phyloP scores from a whole-genome alignment of 2,797 vertebrate genomes.

The Ptychadena robeensis region DNA sequence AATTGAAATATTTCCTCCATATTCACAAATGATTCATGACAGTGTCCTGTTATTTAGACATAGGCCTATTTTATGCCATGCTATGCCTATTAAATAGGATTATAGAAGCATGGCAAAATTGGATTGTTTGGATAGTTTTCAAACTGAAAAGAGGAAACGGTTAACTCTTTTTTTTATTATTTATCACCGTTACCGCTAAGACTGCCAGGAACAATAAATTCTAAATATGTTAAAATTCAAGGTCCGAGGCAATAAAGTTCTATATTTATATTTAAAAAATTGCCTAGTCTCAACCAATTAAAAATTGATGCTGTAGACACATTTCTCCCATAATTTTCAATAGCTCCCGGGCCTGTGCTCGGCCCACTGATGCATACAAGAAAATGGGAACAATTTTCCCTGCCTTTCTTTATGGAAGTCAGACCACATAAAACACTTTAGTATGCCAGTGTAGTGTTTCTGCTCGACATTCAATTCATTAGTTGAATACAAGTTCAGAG shows the following conservation, averaged over 20 bases:
- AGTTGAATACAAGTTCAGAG: background rate
- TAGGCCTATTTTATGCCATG: constrained; percentile 43
- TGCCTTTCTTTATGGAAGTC: constrained; percentile 41
- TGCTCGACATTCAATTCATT: constrained; percentile 29
- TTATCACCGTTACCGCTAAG: background rate
- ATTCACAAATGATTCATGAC: constrained; percentile 49
- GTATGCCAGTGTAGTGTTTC: background rate
- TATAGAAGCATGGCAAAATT: constrained; percentile 53
- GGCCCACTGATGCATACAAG: constrained; percentile 43
- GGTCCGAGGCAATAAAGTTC: constrained; percentile 35
- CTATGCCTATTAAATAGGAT: constrained; percentile 51
- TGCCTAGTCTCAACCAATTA: constrained; percentile 75
- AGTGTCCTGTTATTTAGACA: constrained; percentile 46
- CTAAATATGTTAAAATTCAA: constrained; percentile 28
- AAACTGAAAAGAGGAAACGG: constrained; percentile 58
- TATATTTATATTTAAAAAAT: constrained; percentile 74
- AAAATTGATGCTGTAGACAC: constrained; percentile 73
- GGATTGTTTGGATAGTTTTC: constrained; percentile 28
- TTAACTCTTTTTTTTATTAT: constrained; percentile 49
- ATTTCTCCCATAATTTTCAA: constrained; percentile 58
- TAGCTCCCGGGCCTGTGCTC: constrained; percentile 58
- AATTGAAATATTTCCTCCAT: constrained; percentile 47
- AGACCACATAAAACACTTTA: constrained; percentile 59
- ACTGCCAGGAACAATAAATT: constrained; percentile 21
- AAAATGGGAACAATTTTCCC: constrained; percentile 64